These are phyloP conservation scores for Dreissena rostriformis DNA, from an alignment of 1,140 invertebrate genomes.

Conservation along the genomic window DNA sequence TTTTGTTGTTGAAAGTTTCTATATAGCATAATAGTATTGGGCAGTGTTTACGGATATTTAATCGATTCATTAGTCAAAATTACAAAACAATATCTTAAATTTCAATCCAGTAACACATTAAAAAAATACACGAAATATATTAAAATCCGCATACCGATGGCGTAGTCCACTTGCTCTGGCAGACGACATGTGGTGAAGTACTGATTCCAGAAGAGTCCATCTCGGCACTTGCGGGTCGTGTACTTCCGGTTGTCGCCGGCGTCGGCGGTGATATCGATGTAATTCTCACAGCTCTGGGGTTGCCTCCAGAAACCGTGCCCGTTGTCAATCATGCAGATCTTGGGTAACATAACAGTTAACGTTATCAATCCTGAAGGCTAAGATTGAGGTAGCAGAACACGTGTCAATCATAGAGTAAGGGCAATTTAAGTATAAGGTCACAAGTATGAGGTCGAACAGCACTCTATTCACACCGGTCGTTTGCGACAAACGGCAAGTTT, in stretches of 20 bases:
- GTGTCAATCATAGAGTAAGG: not conserved
- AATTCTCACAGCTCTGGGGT: constrained; percentile 37
- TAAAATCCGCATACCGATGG: constrained; percentile 2
- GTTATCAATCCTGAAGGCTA: constrained; percentile 36
- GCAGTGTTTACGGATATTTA: too few species aligned
- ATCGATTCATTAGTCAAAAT: too few species aligned
- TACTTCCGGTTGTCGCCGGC: constrained; percentile 2
- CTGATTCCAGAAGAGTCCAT: constrained; percentile 49
- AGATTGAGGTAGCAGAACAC: not conserved
- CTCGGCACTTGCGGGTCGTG: constrained; percentile 22
- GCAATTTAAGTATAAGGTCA: not conserved
- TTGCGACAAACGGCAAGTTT: too few species aligned
- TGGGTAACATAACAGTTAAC: constrained; percentile 1
- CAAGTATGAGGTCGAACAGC: not conserved
- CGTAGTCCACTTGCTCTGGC: constrained; percentile 36
- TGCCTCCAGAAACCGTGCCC: constrained; percentile 33
- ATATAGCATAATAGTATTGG: too few species aligned
- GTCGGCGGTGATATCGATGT: constrained; percentile 35
- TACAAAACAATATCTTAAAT: too few species aligned
- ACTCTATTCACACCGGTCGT: too few species aligned
- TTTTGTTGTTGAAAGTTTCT: too few species aligned
- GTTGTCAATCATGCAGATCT: constrained; percentile 47
- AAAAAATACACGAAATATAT: too few species aligned
- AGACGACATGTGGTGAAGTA: constrained; percentile 30
- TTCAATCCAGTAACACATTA: too few species aligned